Percentiles rank a stretch among this genome's conserved stretches.
phyloP scores from a whole-genome alignment of 2,113 vertebrate species.

The Coregonus clupeaformis region DNA sequence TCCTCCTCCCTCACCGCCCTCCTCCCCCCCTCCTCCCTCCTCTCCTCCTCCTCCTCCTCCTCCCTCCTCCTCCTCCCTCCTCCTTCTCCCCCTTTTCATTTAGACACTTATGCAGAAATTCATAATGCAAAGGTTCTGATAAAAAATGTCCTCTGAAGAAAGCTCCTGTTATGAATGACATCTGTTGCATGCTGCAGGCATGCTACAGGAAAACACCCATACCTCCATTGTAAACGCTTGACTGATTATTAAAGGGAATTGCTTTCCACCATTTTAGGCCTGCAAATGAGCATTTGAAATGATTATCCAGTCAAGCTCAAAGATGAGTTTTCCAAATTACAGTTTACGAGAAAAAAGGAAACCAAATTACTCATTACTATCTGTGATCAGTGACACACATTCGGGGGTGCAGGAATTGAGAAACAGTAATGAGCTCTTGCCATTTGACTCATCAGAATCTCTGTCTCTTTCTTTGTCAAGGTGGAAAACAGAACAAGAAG shows the following conservation, averaged over 20 bases:
- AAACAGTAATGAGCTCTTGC: neutral
- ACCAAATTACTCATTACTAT: neutral
- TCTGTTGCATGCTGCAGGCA: constrained; percentile 29
- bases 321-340: constrained; percentile 18
- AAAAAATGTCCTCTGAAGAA: constrained; percentile 29
- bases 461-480: neutral
- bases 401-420: neutral
- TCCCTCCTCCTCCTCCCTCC: no score
- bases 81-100: constrained; percentile 49
- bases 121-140: constrained; percentile 41
- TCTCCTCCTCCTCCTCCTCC: no score
- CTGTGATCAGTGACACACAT: constrained; percentile 7
- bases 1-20: no score
- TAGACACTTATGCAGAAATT: constrained; percentile 54
- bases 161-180: constrained; percentile 17
- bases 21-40: no score
- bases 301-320: constrained; percentile 40
- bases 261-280: constrained; percentile 41
- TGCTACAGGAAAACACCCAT: no score
- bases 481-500: neutral
- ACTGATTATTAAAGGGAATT: neutral
- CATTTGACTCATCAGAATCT: neutral
- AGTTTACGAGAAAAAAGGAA: constrained; percentile 9
- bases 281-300: constrained; percentile 29
- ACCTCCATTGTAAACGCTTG: no score